These are phyloP conservation scores for Coturnix japonica DNA, from an alignment of 2,113 vertebrate genomes.

Conservation along the genomic window DNA sequence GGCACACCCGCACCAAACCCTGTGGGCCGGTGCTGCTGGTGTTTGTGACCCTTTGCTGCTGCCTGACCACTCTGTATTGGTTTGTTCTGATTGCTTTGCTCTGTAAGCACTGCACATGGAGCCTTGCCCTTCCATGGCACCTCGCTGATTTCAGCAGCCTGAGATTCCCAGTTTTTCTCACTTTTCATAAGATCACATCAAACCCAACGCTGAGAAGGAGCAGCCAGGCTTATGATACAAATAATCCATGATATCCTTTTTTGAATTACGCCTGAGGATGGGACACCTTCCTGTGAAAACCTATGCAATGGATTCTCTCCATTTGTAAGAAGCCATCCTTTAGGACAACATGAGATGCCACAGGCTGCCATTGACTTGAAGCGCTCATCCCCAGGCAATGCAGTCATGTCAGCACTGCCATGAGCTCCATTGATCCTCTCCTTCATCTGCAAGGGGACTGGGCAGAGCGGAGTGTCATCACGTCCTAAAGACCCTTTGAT, in stretches of 20 bases:
- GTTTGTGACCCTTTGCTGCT: not conserved
- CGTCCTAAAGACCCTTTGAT: not conserved
- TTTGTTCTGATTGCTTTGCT: not conserved
- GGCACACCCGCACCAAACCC: not conserved
- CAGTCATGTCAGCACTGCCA: not conserved
- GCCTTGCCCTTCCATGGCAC: not conserved
- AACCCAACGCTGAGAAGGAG: not conserved
- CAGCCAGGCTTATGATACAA: not conserved
- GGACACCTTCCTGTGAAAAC: not conserved
- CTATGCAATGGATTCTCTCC: not conserved
- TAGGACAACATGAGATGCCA: accelerated
- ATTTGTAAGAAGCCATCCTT: not conserved
- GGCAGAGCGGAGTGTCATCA: not conserved
- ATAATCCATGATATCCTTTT: not conserved
- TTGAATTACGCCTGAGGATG: not conserved
- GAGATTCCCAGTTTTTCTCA: not conserved
- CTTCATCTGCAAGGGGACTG: accelerated
- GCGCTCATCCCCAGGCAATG: not conserved
- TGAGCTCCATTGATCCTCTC: not conserved
- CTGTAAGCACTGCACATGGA: accelerated
- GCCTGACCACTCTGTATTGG: accelerated
- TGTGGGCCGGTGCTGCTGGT: not conserved
- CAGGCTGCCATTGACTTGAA: not conserved
- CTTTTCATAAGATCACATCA: not conserved
- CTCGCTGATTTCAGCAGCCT: not conserved